Percentiles rank a stretch among this genome's conserved stretches.
phyloP scores from a whole-genome alignment of 2,113 vertebrate genomes.

The Colius striatus region DNA sequence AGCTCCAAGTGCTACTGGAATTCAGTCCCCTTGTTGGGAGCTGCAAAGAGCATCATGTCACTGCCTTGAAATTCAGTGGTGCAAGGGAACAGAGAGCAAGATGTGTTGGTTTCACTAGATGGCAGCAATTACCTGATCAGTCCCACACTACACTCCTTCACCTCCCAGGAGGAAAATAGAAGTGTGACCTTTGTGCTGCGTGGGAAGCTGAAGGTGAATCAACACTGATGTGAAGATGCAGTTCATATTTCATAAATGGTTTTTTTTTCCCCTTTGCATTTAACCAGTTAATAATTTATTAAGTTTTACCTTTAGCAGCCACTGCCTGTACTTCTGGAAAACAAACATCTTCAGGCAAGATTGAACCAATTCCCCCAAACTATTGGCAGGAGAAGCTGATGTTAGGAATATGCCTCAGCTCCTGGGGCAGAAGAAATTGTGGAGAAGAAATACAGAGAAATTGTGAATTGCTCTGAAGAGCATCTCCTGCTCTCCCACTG shows the following conservation, averaged over 20 bases:
- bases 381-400: rapidly evolving
- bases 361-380: not conserved
- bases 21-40: rapidly evolving
- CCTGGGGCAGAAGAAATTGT: not conserved
- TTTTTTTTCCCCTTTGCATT: not conserved
- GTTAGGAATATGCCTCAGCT: not conserved
- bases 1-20: not conserved
- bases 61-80: rapidly evolving
- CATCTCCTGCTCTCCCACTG: rapidly evolving
- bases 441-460: not conserved
- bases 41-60: not conserved
- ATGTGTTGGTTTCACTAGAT: conserved; percentile 28
- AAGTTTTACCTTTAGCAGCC: not conserved
- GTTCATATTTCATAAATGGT: not conserved
- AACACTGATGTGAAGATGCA: not conserved
- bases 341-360: not conserved
- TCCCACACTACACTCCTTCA: not conserved
- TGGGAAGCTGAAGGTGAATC: not conserved
- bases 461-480: not conserved
- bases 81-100: not conserved
- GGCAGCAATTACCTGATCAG: conserved; percentile 49
- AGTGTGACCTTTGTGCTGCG: rapidly evolving
- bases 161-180: not conserved
- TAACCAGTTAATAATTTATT: not conserved
- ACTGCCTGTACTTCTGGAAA: not conserved